Evolutionary conservation across 2,113 vertebrate species (phyloP).

Genomic region (Hypomesus transpacificus): DNA sequence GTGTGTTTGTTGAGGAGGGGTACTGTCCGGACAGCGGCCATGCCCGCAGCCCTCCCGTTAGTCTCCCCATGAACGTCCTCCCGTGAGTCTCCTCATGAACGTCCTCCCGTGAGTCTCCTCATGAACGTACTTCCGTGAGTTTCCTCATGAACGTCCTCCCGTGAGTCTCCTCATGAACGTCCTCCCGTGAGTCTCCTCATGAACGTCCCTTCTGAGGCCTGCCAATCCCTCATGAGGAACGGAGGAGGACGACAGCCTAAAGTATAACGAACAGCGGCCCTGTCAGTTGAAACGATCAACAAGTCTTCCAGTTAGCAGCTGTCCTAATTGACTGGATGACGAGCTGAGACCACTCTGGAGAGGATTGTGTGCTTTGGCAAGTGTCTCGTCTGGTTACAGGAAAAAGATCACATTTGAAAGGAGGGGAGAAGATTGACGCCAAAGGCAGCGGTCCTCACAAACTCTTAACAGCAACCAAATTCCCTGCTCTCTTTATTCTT

Average conservation of each 20-base stretch:
- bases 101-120: too few species aligned
- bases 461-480: conserved; percentile 58
- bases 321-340: conserved; percentile 55
- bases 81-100: too few species aligned
- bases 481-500: conserved; percentile 69
- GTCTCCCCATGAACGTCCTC: too few species aligned
- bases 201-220: too few species aligned
- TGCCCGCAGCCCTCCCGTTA: neutral
- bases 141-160: too few species aligned
- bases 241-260: conserved; percentile 21
- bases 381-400: conserved; percentile 68
- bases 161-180: too few species aligned
- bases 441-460: conserved; percentile 54
- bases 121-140: too few species aligned
- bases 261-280: conserved; percentile 42
- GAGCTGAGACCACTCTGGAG: conserved; percentile 52
- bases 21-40: neutral
- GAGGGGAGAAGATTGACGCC: conserved; percentile 41
- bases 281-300: conserved; percentile 62
- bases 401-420: conserved; percentile 62
- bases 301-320: conserved; percentile 62
- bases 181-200: too few species aligned
- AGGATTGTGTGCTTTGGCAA: conserved; percentile 58
- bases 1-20: neutral
- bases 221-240: neutral